Evolutionary conservation across 2,888 invertebrate genomes (phyloP).

Genomic region (Coecobrya sp.): DNA sequence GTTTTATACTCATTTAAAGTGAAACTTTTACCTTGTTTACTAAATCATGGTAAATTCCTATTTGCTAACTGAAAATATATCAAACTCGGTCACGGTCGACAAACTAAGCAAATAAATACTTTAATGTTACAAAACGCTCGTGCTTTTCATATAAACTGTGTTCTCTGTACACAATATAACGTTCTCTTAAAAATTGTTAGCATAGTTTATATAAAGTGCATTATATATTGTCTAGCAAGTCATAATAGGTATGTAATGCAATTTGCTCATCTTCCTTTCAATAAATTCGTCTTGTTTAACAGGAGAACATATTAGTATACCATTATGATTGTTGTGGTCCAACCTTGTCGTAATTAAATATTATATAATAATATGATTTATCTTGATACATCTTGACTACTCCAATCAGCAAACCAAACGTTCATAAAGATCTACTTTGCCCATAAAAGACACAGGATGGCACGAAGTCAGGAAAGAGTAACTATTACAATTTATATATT

Average conservation of each 20-base stretch:
- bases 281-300: not conserved
- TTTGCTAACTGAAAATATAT: not conserved
- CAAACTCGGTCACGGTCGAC: not conserved
- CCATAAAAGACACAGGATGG: constrained; percentile 38
- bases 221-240: not conserved
- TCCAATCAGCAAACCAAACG: constrained; percentile 2
- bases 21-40: not conserved
- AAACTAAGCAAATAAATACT: not conserved
- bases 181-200: too few species aligned
- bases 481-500: constrained; percentile 61
- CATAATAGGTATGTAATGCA: not conserved
- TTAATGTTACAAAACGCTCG: not conserved
- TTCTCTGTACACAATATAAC: too few species aligned
- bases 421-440: not conserved
- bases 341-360: not conserved
- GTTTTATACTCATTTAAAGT: not conserved
- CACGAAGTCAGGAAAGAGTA: constrained; percentile 55
- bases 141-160: not conserved
- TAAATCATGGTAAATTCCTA: not conserved
- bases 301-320: not conserved
- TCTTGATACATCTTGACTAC: constrained; percentile 26
- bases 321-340: not conserved
- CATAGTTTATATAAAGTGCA: too few species aligned
- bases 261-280: not conserved
- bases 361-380: constrained; percentile 5